Conservation (phyloP, 2,113 vertebrate species). For the Gymnocephalus cernua region DNA sequence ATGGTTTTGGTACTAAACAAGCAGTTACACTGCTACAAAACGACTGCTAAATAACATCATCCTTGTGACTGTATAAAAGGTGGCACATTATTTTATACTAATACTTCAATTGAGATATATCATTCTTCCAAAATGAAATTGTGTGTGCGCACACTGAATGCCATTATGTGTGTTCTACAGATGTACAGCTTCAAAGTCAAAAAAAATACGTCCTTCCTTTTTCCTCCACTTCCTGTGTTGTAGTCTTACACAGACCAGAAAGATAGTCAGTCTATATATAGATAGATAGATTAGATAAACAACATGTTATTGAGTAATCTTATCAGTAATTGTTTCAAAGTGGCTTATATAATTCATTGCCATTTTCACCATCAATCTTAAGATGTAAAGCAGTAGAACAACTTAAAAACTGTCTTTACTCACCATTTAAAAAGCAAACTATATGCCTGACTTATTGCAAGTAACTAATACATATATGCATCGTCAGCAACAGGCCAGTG, state of each 20-base stretch:
- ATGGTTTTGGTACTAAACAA: not conserved
- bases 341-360: not conserved
- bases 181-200: slow-evolving; percentile 8
- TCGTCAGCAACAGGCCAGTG: not conserved
- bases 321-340: not conserved
- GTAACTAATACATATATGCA: slow-evolving; percentile 1
- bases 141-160: not conserved
- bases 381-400: not conserved
- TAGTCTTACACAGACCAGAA: slow-evolving; percentile 48
- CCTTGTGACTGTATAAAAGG: not conserved
- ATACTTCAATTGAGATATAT: not conserved
- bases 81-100: not conserved
- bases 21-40: not conserved
- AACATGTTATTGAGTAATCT: not conserved
- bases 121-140: not conserved
- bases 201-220: slow-evolving; percentile 63
- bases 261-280: not conserved
- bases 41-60: not conserved
- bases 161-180: slow-evolving; percentile 17
- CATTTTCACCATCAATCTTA: not conserved
- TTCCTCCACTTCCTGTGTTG: slow-evolving; percentile 79
- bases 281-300: slow-evolving; percentile 22
- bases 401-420: not conserved
- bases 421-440: not conserved
- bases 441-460: not conserved